Conservation (phyloP, 64 coral and sea anemone species). For the Porites lutea region DNA sequence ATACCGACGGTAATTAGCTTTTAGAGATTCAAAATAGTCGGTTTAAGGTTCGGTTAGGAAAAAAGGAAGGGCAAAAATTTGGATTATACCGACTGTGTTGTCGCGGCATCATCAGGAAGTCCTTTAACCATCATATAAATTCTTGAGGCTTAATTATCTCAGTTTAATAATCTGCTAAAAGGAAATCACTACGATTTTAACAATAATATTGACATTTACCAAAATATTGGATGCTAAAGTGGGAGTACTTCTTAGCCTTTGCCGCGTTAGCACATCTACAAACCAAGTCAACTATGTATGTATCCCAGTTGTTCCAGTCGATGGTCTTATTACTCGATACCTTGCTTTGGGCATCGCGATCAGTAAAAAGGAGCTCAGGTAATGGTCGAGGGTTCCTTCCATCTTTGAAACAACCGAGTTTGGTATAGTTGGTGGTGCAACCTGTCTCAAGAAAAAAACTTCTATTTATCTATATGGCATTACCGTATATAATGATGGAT, state of each 20-base stretch:
- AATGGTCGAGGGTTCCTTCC: constrained; percentile 64
- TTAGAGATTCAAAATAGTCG: too few relatives aligned
- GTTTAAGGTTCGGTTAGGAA: too few relatives aligned
- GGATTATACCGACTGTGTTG: too few relatives aligned
- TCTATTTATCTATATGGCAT: too few relatives aligned
- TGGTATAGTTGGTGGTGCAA: constrained; percentile 22
- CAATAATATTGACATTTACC: constrained; percentile 36
- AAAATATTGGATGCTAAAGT: constrained; percentile 74
- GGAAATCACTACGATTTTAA: background rate
- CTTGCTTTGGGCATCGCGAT: constrained; percentile 35
- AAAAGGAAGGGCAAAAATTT: too few relatives aligned
- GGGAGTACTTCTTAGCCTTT: constrained; percentile 29
- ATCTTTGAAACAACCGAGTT: constrained; percentile 83
- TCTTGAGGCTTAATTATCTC: too few relatives aligned
- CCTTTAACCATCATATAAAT: too few relatives aligned
- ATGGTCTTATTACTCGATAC: constrained; percentile 55
- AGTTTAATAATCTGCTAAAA: background rate
- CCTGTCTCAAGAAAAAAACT: background rate
- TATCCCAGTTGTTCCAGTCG: constrained; percentile 78
- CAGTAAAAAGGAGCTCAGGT: constrained; percentile 47
- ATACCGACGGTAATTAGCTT: too few relatives aligned
- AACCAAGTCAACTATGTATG: constrained; percentile 69
- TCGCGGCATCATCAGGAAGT: too few relatives aligned
- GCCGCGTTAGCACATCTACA: constrained; percentile 75
- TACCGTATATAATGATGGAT: too few relatives aligned